Base-by-base conservation (phyloP, 2,113 vertebrate genomes). In the Junco hyemalis region DNA sequence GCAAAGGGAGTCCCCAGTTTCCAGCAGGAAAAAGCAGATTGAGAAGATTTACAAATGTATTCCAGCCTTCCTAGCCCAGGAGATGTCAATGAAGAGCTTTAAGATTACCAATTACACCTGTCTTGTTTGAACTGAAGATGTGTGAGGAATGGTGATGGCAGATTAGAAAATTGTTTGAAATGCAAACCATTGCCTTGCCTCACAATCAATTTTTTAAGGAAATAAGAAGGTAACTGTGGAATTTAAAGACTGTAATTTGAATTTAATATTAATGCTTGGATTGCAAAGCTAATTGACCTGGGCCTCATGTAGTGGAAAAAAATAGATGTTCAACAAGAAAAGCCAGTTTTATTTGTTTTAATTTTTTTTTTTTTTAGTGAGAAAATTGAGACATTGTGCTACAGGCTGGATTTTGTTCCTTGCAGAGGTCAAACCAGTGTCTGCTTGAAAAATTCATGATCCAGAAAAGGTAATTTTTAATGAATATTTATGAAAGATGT, bases 401-500 rank as follows among this genome's bases (percentile, higher is more conserved):
- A 81, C 64, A 53, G 95, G 48, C 45, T 97, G 88, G 81, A 86
- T 97, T 98, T 96, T 97, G 94, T 96, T 97, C 92, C 93, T 97
- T 92, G 78, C 93, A 97, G 98, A 98, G 98, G 98, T 98, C 97
- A 98, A 98, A 98, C 95, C 93, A 93, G 95, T 97, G 97, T 95
- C 97, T 98, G 93, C 63, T 98, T 98, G 97, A 98, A 98, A 98
- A 98, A 98, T 98, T 97, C 97, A 98, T 98, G 97, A 98, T 98
- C 97, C 95, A 97, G 96, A 97, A 98, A 98, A 98, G 96, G 98
- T 98, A 98, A 98, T 98, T 98, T 98, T 98, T 97, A 98, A 98
- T 98, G 98, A 98, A 98, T 98, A 98, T 98, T 98, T 97, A 98
- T 98, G 97, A 98, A 95, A 93, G 1, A 96, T 96, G 96, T 97